phyloP scores from a whole-genome alignment of 2,797 vertebrate genomes.

The Gallinago stenura region DNA sequence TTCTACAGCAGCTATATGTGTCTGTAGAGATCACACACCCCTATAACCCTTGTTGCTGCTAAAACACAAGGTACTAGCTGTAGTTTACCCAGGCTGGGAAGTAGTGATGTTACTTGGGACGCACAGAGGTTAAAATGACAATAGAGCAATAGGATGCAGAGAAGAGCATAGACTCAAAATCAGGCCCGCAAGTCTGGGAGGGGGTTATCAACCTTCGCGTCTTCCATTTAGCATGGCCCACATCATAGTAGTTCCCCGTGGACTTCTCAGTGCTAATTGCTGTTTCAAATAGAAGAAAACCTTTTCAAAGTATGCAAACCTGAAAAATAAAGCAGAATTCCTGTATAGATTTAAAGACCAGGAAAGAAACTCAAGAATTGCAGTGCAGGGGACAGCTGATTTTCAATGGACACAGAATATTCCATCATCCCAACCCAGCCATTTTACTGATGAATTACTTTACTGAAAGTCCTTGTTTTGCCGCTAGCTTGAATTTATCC shows the following conservation, averaged over 20 bases:
- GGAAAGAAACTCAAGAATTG: neutral
- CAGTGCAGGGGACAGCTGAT: neutral
- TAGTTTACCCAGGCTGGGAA: fast-evolving
- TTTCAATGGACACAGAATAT: neutral
- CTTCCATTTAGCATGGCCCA: neutral
- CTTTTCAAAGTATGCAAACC: neutral
- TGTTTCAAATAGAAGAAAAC: neutral
- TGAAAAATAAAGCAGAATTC: neutral
- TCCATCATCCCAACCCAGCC: neutral
- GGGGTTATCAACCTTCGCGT: neutral
- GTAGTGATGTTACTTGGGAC: neutral
- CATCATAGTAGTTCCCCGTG: neutral
- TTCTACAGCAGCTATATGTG: neutral
- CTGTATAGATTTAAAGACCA: neutral
- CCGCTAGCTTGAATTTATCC: neutral
- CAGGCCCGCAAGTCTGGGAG: neutral
- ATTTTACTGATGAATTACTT: neutral
- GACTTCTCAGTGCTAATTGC: neutral
- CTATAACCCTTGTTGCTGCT: neutral
- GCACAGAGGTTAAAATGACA: neutral
- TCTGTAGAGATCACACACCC: neutral
- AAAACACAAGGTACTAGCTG: neutral
- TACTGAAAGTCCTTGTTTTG: neutral
- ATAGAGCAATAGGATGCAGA: neutral
- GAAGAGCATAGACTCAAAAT: neutral